phyloP scores from a whole-genome alignment of 2,113 vertebrate genomes.

The Vimba vimba region DNA sequence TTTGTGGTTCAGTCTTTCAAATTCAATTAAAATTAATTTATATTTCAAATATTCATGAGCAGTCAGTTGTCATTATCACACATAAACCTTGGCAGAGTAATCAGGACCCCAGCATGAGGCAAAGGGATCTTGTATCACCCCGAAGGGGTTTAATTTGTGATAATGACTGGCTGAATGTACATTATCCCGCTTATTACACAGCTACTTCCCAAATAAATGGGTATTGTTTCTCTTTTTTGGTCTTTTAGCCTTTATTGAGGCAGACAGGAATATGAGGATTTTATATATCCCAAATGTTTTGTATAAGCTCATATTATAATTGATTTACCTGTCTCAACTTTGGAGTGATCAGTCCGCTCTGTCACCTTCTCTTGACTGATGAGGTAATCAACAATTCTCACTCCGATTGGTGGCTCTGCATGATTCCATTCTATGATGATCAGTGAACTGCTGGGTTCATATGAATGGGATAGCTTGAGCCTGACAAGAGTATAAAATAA shows the following conservation, averaged over 20 bases:
- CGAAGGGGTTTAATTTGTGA: background rate
- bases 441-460: slow-evolving; percentile 95
- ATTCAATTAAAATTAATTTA: background rate
- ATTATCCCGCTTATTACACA: background rate
- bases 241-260: background rate
- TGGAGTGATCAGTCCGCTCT: slow-evolving; percentile 93
- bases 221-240: background rate
- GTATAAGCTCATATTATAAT: background rate
- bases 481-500: slow-evolving; percentile 67
- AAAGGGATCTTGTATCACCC: background rate
- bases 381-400: slow-evolving; percentile 93
- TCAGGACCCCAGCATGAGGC: background rate
- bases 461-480: slow-evolving; percentile 86
- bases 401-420: slow-evolving; percentile 91
- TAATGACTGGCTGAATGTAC: slow-evolving; percentile 16
- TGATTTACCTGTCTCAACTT: slow-evolving; percentile 90
- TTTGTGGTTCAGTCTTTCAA: background rate
- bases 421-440: slow-evolving; percentile 96
- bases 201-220: background rate
- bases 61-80: slow-evolving; percentile 1
- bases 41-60: background rate
- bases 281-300: background rate
- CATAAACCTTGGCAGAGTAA: background rate
- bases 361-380: slow-evolving; percentile 97
- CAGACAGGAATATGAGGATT: background rate